Percentiles rank a stretch among this genome's conserved stretches.
Conservation (phyloP, 2,888 invertebrate species). For the Tenthredo livida region DNA sequence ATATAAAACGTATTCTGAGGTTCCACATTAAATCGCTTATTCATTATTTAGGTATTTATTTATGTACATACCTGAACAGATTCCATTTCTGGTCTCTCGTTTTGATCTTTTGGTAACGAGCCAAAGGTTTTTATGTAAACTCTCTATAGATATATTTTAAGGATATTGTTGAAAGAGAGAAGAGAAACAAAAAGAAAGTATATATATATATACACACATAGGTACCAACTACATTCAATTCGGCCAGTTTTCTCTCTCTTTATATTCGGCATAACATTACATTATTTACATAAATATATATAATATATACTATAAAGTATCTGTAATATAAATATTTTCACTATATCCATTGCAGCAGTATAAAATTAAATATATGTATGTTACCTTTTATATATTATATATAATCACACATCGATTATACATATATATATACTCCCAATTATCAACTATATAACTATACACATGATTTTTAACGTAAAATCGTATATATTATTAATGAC, state of each 20-base stretch:
- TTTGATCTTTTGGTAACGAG: conserved; percentile 7
- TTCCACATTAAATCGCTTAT: background rate
- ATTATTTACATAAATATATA: conserved; percentile 44
- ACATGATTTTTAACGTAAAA: background rate
- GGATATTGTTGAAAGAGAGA: background rate
- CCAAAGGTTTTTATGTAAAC: background rate
- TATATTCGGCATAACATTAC: background rate
- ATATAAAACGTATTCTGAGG: no score
- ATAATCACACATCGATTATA: background rate
- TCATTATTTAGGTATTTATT: background rate
- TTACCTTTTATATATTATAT: conserved; percentile 1
- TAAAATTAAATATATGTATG: conserved; percentile 34
- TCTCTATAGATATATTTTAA: background rate
- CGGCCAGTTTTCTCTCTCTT: background rate
- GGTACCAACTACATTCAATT: background rate
- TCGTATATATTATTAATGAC: background rate
- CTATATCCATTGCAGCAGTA: conserved; percentile 19
- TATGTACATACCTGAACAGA: conserved; percentile 20
- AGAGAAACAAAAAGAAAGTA: background rate
- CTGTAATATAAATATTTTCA: conserved; percentile 26
- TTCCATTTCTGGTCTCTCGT: background rate
- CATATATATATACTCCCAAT: background rate
- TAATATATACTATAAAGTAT: background rate
- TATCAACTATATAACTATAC: conserved; percentile 9
- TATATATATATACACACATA: background rate